Evolutionary conservation across 2,888 invertebrate genomes (phyloP).

Genomic region (Lasioglossum calceatum): DNA sequence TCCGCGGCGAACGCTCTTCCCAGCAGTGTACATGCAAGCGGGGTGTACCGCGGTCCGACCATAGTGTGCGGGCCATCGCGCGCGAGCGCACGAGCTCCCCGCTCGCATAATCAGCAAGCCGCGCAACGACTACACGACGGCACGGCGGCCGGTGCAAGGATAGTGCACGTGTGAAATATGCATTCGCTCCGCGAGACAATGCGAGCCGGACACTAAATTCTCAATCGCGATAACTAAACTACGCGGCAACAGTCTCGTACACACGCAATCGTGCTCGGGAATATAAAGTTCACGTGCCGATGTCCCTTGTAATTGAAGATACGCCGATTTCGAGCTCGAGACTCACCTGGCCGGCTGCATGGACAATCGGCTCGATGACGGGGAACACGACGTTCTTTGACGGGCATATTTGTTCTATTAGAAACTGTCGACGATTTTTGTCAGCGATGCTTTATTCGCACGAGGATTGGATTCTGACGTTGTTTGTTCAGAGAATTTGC

Average conservation of each 20-base stretch:
- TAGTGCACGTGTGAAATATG: constrained; percentile 80
- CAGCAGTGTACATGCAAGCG: constrained; percentile 59
- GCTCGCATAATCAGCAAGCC: constrained; percentile 70
- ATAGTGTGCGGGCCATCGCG: not conserved
- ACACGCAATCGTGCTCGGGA: constrained; percentile 61
- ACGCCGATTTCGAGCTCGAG: constrained; percentile 30
- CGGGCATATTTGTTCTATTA: not conserved
- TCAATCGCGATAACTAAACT: constrained; percentile 74
- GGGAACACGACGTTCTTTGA: not conserved
- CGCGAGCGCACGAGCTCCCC: constrained; percentile 23
- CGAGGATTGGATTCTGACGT: not conserved
- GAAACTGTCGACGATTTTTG: not conserved
- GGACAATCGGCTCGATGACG: constrained; percentile 1
- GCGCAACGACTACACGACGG: constrained; percentile 63
- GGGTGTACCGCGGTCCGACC: constrained; percentile 31
- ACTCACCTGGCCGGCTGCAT: not conserved
- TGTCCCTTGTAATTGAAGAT: constrained; percentile 64
- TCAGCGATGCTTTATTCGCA: not conserved
- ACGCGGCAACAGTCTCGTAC: constrained; percentile 62
- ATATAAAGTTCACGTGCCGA: constrained; percentile 68
- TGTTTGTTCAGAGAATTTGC: not conserved
- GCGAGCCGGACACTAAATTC: constrained; percentile 75
- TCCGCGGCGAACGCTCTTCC: constrained; percentile 33
- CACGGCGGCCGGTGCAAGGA: constrained; percentile 46
- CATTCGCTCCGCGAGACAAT: constrained; percentile 80